Evolutionary conservation across 2,888 invertebrate genomes (phyloP).

Genomic region (Oligia fasciuncula): DNA sequence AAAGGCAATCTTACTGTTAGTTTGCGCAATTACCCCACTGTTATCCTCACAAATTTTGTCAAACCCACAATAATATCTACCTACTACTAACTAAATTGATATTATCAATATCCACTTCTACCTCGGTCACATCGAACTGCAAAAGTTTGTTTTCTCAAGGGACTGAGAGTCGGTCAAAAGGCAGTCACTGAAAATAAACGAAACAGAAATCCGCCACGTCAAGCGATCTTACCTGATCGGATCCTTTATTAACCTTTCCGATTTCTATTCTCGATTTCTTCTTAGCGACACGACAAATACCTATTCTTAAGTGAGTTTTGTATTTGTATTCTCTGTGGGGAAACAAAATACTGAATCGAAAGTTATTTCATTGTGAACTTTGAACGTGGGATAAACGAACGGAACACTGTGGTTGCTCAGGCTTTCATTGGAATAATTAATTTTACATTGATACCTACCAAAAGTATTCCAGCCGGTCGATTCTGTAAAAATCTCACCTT

Average conservation of each 20-base stretch:
- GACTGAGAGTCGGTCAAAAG: neutral
- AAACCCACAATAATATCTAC: too few relatives aligned
- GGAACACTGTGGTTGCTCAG: neutral
- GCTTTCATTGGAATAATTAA: neutral
- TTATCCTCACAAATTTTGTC: too few relatives aligned
- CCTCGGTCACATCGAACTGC: slow-evolving; percentile 1
- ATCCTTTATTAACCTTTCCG: neutral
- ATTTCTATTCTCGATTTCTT: slow-evolving; percentile 1
- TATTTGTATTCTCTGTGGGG: neutral
- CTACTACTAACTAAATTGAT: neutral
- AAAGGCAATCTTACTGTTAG: too few relatives aligned
- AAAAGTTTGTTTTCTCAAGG: slow-evolving; percentile 12
- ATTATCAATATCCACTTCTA: slow-evolving; percentile 24
- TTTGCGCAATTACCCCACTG: too few relatives aligned
- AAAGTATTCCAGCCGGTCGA: neutral
- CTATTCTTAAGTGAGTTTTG: neutral
- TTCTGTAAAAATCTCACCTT: too few relatives aligned
- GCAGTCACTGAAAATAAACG: neutral
- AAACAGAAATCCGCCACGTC: slow-evolving; percentile 7
- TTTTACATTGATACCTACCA: too few relatives aligned
- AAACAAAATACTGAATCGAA: neutral
- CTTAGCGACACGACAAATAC: neutral
- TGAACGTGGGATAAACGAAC: neutral
- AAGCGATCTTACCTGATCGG: neutral
- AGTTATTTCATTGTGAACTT: neutral